Base-by-base conservation (phyloP, 2,888 invertebrate species). In the Anthrax anthrax region DNA sequence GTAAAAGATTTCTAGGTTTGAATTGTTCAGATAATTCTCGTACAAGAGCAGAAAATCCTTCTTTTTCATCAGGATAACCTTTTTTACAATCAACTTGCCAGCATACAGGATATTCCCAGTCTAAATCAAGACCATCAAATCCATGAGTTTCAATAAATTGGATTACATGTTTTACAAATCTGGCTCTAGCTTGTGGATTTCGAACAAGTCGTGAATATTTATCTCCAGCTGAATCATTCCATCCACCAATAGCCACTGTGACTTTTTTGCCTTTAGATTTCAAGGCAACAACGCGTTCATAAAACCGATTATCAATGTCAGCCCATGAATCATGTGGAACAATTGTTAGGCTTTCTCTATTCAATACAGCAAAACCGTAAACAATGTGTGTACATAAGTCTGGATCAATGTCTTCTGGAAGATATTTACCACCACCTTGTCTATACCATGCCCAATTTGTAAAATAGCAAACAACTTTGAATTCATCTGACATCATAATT, bases 391-490 rank as follows among this genome's bases (percentile, higher is more conserved):
- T 88, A 59, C 94, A 95, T 9, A 92, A 73, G 40, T 84, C 77
- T 1, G 84, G 75, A 60, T 91, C 85, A 41, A 92, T 86, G 58
- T 91, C 80, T 50, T 78, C 80, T 0, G 90, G 90, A 16, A 85
- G 65, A 59, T 77, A 90, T 65, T 86, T 87, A 18, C 87, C 89
- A 48, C 77, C 73, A 1, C 81, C 82, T 57, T 85, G 86, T 53
- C 89, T 79, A 66, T 91, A 91, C 88, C 89, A 91, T 23, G 91
- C 88, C 91, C 91, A 92, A 60, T 91, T 91, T 0, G 90, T 90
- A 63, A 89, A 91, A 61, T 91, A 91, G 58, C 91, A 91, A 5
- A 91, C 81, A 1, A 90, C 80, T 70, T 88, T 90, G 58, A 75
- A 88, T 23, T 72, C 67, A 4, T 63, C 54, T 2, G 53, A 44